Evolutionary conservation across 2,888 invertebrate species (phyloP).

Genomic region (Phortica okadai): DNA sequence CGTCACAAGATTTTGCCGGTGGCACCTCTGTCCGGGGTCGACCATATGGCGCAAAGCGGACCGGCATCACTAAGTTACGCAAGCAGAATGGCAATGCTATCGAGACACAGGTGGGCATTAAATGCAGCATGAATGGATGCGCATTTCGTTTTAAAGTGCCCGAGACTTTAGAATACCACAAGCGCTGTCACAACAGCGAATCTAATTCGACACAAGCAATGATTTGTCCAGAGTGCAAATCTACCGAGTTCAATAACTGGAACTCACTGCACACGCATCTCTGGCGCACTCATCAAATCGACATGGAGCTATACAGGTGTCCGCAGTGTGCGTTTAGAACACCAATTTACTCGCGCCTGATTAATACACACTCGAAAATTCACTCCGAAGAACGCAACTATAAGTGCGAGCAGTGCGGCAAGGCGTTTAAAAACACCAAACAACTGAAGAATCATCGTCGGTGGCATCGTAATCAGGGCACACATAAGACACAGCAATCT

Average conservation of each 20-base stretch:
- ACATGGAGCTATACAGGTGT: slow-evolving; percentile 88
- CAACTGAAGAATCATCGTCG: slow-evolving; percentile 87
- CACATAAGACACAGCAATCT: slow-evolving; percentile 40
- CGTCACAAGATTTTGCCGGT: slow-evolving; percentile 50
- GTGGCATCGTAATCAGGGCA: slow-evolving; percentile 78
- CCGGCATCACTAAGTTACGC: slow-evolving; percentile 66
- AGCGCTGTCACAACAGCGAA: slow-evolving; percentile 68
- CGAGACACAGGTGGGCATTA: slow-evolving; percentile 59
- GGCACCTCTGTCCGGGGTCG: slow-evolving; percentile 73
- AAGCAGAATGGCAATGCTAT: slow-evolving; percentile 50
- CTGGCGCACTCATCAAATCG: slow-evolving; percentile 86
- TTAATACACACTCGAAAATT: slow-evolving; percentile 86
- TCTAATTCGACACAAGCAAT: slow-evolving; percentile 57
- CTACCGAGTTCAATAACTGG: slow-evolving; percentile 78
- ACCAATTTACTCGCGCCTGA: slow-evolving; percentile 82
- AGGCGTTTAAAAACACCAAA: slow-evolving; percentile 87
- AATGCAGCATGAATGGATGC: slow-evolving; percentile 72
- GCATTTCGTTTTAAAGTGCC: slow-evolving; percentile 73
- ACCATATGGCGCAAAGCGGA: slow-evolving; percentile 73
- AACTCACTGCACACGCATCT: slow-evolving; percentile 86
- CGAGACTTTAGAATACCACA: slow-evolving; percentile 71
- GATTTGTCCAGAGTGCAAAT: slow-evolving; percentile 82
- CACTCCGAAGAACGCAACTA: slow-evolving; percentile 82
- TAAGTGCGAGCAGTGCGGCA: slow-evolving; percentile 82
- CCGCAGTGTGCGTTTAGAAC: slow-evolving; percentile 86